Conservation (phyloP, 2,113 vertebrate genomes). For the Larimichthys polyactis region DNA sequence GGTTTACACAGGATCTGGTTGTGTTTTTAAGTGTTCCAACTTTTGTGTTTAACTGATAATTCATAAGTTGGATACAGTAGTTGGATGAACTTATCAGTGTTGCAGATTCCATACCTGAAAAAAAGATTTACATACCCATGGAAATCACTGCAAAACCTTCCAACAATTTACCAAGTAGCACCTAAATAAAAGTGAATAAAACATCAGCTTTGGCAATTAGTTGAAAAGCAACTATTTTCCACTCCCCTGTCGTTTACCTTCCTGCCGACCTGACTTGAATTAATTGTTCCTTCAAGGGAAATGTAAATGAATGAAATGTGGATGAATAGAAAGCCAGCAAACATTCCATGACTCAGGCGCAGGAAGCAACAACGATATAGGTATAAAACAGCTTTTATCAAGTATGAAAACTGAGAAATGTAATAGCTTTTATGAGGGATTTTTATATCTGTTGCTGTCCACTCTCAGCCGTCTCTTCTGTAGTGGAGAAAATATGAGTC, state of each 20-base stretch:
- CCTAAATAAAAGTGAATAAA: neutral
- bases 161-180: neutral
- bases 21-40: neutral
- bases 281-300: neutral
- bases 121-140: neutral
- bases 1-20: neutral
- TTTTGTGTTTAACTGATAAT: neutral
- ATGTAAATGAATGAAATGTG: neutral
- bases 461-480: neutral
- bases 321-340: neutral
- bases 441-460: neutral
- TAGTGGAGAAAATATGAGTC: neutral
- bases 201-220: neutral
- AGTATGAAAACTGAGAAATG: neutral
- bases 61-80: too few relatives aligned
- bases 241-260: neutral
- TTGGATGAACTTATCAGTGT: neutral
- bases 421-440: neutral
- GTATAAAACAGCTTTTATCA: neutral
- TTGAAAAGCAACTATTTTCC: neutral
- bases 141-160: neutral
- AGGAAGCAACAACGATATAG: neutral
- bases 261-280: neutral
- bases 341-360: neutral
- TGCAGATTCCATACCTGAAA: neutral